These are phyloP conservation scores for Botia kubotai DNA, from an alignment of 2,797 vertebrate genomes.

Conservation along the genomic window DNA sequence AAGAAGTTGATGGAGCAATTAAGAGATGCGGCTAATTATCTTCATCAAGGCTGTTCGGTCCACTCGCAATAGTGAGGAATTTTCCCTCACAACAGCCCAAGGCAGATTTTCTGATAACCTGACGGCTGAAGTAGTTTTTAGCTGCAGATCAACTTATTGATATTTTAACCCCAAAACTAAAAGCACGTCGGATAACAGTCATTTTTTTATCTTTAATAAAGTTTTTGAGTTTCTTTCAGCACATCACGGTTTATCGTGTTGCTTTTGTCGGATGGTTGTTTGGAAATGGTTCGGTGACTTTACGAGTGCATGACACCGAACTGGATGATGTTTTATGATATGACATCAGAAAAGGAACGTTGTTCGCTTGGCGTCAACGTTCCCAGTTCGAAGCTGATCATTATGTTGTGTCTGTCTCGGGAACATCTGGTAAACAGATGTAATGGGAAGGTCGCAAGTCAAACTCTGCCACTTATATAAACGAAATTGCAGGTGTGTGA, in stretches of 20 bases:
- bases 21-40: slow-evolving; percentile 76
- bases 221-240: background rate
- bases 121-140: background rate
- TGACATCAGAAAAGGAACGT: slow-evolving; percentile 1
- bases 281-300: background rate
- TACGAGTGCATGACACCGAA: background rate
- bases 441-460: background rate
- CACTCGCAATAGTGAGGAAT: background rate
- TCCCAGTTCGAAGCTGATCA: background rate
- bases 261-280: background rate
- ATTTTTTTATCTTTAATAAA: background rate
- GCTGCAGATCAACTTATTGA: background rate
- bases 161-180: background rate
- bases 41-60: slow-evolving; percentile 72
- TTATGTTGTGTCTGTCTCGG: background rate
- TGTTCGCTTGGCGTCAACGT: background rate
- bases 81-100: slow-evolving; percentile 1
- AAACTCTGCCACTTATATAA: slow-evolving; percentile 16
- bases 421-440: slow-evolving; percentile 19
- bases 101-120: slow-evolving; percentile 8
- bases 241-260: background rate
- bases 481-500: background rate
- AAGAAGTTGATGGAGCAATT: slow-evolving; percentile 52
- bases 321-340: background rate
- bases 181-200: background rate